These are phyloP conservation scores for Porites rus DNA, from an alignment of 92 coral and sea anemone genomes.

Conservation along the genomic window DNA sequence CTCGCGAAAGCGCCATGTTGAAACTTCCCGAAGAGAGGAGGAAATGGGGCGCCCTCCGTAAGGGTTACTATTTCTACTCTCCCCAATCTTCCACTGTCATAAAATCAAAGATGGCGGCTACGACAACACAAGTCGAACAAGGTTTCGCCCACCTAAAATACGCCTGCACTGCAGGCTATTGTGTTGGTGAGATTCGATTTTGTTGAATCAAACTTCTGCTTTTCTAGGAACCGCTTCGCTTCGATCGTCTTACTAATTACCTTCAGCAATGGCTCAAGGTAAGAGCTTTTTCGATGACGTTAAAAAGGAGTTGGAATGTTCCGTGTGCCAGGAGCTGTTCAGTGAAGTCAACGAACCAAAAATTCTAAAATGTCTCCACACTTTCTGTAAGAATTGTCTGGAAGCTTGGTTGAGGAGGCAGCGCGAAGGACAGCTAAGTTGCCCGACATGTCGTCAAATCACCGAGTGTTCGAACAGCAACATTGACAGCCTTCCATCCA, in stretches of 20 bases:
- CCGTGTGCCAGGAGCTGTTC: constrained; percentile 34
- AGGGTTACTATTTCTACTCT: no score
- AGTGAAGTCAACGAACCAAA: constrained; percentile 16
- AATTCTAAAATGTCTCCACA: constrained; percentile 35
- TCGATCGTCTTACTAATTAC: not conserved
- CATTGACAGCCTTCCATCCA: constrained; percentile 27
- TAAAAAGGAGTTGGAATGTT: not conserved
- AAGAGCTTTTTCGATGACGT: not conserved
- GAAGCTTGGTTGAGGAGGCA: constrained; percentile 23
- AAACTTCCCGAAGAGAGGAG: no score
- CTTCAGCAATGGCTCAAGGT: not conserved
- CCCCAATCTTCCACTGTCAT: no score
- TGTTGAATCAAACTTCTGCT: no score
- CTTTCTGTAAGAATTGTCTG: constrained; percentile 32
- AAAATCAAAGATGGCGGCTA: no score
- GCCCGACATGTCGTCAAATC: constrained; percentile 34
- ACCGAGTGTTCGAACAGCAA: constrained; percentile 23
- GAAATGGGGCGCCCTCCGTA: no score
- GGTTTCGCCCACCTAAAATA: no score
- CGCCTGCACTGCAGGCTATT: no score
- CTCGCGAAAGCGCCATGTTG: no score
- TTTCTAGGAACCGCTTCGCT: no score
- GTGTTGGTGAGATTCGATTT: no score
- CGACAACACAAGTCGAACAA: no score
- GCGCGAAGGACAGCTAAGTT: constrained; percentile 20